Base-by-base conservation (phyloP, 2,888 invertebrate species). In the Hirtodrosophila duncani region DNA sequence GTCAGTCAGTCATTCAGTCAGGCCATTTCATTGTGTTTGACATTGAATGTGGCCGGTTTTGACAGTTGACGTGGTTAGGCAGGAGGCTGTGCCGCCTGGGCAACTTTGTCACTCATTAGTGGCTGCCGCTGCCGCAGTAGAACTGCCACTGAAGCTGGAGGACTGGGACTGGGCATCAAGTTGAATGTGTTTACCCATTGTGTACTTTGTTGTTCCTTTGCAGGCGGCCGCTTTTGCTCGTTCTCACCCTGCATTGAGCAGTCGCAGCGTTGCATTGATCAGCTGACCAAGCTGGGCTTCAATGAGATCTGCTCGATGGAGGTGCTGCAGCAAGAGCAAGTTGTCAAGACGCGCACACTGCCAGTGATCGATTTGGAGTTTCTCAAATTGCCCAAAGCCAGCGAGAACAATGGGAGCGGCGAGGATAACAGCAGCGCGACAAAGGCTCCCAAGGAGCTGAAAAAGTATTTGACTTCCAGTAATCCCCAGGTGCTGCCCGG, bases 211-310 rank as follows among this genome's bases (percentile, higher is more conserved):
- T 30, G 48, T 52, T 0, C 20, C 2, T n/a, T 24, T 38, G 33
- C 88, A 91, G 98, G 98, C 71, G 98, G 99, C 2, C 90, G 98
- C 70, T 91, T 99, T 65, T 98, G 98, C 86, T 97, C 97, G 0
- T 99, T 99, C 88, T 99, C 99, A 0, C 99, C 99, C 0, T 99
- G 99, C 87, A 98, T 99, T 66, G 99, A 99, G 87, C 99, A 99
- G 90, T 98, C 98, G 0, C 98, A 98, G 87, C 91, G 93, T 58
- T 96, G 95, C 5, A 96, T 94, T 84, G 85, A 89, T 24, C 90
- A 89, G 14, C 88, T 99, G 18, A 88, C 90, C 42, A 88, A 91
- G 23, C 85, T 90, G 29, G 95, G 95, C 3, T 98, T 98, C 86
- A 90, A 92, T 46, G 95, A 97, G 72, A 88, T 98, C 42, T 90